Conservation (phyloP, 2,797 vertebrate species). For the Chrosomus eos region DNA sequence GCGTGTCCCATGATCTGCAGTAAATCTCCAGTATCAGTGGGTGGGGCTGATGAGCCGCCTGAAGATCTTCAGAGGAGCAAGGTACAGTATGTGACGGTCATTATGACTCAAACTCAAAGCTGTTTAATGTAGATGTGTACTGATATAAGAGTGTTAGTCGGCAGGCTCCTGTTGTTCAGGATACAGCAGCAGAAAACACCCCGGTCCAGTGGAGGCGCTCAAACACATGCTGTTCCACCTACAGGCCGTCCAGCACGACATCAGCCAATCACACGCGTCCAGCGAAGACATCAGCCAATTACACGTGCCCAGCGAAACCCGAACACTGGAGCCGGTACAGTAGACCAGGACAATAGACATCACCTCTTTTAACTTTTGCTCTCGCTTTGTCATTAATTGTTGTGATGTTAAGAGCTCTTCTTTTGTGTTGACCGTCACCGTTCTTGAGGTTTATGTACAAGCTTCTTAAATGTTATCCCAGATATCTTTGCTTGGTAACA, state of each 20-base stretch:
- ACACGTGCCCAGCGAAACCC: neutral
- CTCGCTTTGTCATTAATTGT: neutral
- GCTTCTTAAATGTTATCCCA: too few relatives aligned
- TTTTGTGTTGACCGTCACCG: too few relatives aligned
- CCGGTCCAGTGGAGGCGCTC: constrained; percentile 87
- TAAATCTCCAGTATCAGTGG: constrained; percentile 75
- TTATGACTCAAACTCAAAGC: neutral
- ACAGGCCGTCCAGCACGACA: constrained; percentile 82
- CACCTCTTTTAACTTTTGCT: fast-evolving
- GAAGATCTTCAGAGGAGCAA: constrained; percentile 53
- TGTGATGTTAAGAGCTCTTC: too few relatives aligned
- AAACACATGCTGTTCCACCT: constrained; percentile 90
- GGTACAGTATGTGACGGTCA: constrained; percentile 55
- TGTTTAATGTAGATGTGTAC: neutral
- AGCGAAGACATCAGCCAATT: too few relatives aligned
- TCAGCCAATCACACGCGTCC: constrained; percentile 61
- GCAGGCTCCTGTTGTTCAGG: constrained; percentile 59
- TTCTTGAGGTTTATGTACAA: too few relatives aligned
- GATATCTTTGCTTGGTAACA: too few relatives aligned
- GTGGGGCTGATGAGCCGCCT: constrained; percentile 62
- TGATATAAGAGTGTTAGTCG: constrained; percentile 31
- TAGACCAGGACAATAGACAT: neutral
- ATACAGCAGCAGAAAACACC: constrained; percentile 77
- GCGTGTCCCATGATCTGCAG: constrained; percentile 61
- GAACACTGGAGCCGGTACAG: neutral